Conservation (phyloP, 2,113 vertebrate species). For the Aegithalos caudatus region DNA sequence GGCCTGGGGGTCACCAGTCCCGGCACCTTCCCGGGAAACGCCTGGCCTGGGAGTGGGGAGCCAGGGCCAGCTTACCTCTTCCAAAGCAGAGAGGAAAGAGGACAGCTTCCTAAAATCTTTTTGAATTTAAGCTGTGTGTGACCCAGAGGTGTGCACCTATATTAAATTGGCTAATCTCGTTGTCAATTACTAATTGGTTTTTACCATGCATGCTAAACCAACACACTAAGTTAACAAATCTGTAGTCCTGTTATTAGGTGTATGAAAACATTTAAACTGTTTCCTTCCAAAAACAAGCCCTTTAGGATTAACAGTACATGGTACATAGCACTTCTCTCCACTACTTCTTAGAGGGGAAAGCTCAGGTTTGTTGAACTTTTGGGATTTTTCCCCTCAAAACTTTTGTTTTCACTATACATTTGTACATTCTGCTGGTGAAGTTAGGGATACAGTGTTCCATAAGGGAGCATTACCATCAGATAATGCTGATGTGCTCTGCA, state of each 20-base stretch:
- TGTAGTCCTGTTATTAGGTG: neutral
- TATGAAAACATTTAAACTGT: neutral
- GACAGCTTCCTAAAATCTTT: too few relatives aligned
- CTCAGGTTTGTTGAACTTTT: neutral
- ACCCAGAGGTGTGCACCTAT: too few relatives aligned
- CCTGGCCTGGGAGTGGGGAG: too few relatives aligned
- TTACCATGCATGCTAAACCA: too few relatives aligned
- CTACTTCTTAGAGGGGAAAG: neutral
- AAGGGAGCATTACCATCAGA: neutral
- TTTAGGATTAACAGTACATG: neutral
- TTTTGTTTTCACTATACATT: neutral
- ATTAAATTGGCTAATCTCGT: too few relatives aligned
- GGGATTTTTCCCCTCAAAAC: neutral
- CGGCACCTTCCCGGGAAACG: too few relatives aligned
- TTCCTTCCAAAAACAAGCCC: neutral
- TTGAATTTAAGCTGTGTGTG: too few relatives aligned
- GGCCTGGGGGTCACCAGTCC: too few relatives aligned
- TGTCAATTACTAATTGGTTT: too few relatives aligned
- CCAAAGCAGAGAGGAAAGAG: too few relatives aligned
- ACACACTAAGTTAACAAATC: neutral
- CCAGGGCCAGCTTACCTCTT: too few relatives aligned
- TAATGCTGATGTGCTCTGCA: neutral
- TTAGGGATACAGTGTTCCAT: fast-evolving
- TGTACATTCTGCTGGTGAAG: neutral
- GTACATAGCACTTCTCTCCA: neutral